Base-by-base conservation (phyloP, 1,140 invertebrate genomes). In the Hypothenemus hampei region DNA sequence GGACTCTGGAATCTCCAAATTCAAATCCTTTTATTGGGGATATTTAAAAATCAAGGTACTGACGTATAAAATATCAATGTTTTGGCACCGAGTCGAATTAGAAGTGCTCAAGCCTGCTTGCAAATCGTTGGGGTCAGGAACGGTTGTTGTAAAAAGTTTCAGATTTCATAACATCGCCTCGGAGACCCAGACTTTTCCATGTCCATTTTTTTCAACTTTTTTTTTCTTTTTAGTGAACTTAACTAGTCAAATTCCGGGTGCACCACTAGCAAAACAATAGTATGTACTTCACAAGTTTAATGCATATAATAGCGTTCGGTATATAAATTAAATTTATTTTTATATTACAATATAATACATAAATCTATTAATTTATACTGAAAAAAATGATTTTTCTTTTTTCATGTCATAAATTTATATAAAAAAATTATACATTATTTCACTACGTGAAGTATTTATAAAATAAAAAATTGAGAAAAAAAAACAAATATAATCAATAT, bases 341-440 rank as follows among this genome's bases (percentile, higher is more conserved):
- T 64, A 64, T 64, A 51, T 60, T 64, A 65, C 63, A 65, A 58
- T 63, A 63, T 63, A 65, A 59, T 58, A 63, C 55, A 65, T 54
- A 62, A 62, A 61, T 45, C 48, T 60, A 49, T 49, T 22, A 56
- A 62, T 57, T 45, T 35, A 59, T 48, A 47, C 18, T 19, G 43
- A 52, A 39, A 39, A 49, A 36, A n/a, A 22, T 7, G 16, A 39
- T 21, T 43, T 43, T 1, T 37, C 15, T 7, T 37, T 6, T 37
- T 37, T 6, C 15, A 16, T 16, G 15, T n/a, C 7, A 37, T n/a
- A n/a, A 37, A 37, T 37, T 6, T 37, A 37, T 37, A 37, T 37
- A 29, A 29, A 29, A 29, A 29, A 7, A n/a, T 6, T 7, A 29
- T 7, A 7, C n/a, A 29, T 29, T 29, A 29, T 29, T 29, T n/a